Conservation (phyloP, 2,797 vertebrate species). For the Mycteria americana region DNA sequence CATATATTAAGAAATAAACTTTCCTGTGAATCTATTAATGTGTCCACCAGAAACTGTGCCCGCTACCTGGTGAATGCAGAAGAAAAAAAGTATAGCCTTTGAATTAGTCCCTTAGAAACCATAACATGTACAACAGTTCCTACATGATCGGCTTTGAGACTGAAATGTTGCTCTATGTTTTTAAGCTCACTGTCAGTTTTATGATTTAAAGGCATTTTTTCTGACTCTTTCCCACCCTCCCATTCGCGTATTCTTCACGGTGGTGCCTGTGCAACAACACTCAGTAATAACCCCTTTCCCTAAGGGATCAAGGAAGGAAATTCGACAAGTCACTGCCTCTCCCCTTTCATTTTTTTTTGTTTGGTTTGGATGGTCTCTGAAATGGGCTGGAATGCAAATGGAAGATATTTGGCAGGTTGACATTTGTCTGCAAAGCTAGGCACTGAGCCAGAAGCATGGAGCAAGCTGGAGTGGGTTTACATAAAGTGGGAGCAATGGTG, state of each 20-base stretch:
- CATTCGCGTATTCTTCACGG: slow-evolving; percentile 47
- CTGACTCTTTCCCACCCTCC: not conserved
- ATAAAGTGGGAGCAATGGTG: slow-evolving; percentile 48
- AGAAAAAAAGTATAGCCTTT: not conserved
- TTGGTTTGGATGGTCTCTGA: slow-evolving; percentile 66
- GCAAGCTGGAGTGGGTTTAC: slow-evolving; percentile 61
- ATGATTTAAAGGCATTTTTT: slow-evolving; percentile 59
- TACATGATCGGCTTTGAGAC: not conserved
- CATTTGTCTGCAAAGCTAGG: slow-evolving; percentile 70
- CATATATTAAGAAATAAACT: not conserved
- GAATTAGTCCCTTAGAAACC: slow-evolving; percentile 12
- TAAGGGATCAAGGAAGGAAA: slow-evolving; percentile 71
- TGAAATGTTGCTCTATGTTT: slow-evolving; percentile 43
- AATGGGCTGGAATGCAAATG: slow-evolving; percentile 70
- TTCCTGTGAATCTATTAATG: not conserved
- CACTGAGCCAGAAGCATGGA: slow-evolving; percentile 64
- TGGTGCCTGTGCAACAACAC: slow-evolving; percentile 40
- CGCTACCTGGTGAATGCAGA: not conserved
- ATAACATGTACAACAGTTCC: slow-evolving; percentile 11
- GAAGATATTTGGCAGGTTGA: slow-evolving; percentile 73
- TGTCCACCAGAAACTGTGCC: not conserved
- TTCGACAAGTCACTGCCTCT: slow-evolving; percentile 62
- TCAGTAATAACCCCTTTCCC: slow-evolving; percentile 65
- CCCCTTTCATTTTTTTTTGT: not conserved
- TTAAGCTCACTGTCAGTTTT: slow-evolving; percentile 43